Conservation (phyloP, 2,888 invertebrate genomes). For the Cheiracanthium punctorium region DNA sequence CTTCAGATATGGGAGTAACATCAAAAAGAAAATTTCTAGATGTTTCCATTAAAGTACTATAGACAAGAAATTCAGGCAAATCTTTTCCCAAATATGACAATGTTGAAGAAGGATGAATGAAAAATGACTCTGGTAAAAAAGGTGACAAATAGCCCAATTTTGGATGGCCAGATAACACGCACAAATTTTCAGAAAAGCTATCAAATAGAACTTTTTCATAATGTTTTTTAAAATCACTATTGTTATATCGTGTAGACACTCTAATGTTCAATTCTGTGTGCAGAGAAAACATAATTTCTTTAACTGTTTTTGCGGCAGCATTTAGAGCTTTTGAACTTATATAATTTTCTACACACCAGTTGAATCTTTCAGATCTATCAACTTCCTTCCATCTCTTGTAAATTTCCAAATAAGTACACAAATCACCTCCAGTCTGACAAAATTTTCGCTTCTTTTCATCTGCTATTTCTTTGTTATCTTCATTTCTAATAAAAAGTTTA, state of each 20-base stretch:
- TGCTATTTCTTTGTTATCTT: slow-evolving; percentile 73
- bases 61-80: slow-evolving; percentile 48
- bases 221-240: slow-evolving; percentile 26
- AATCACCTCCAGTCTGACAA: slow-evolving; percentile 74
- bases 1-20: slow-evolving; percentile 52
- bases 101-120: slow-evolving; percentile 64
- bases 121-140: slow-evolving; percentile 39
- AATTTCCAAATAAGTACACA: slow-evolving; percentile 73
- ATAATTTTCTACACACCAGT: slow-evolving; percentile 74
- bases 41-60: slow-evolving; percentile 49
- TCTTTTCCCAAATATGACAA: slow-evolving; percentile 37
- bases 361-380: slow-evolving; percentile 72
- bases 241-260: slow-evolving; percentile 34
- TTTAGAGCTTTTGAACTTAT: slow-evolving; percentile 75
- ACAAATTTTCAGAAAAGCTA: slow-evolving; percentile 60
- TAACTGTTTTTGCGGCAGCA: slow-evolving; percentile 65
- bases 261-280: slow-evolving; percentile 25
- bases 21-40: slow-evolving; percentile 52
- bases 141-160: slow-evolving; percentile 62
- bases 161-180: slow-evolving; percentile 62
- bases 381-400: slow-evolving; percentile 72
- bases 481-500: slow-evolving; percentile 74
- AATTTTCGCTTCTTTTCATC: slow-evolving; percentile 73
- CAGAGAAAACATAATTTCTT: slow-evolving; percentile 55
- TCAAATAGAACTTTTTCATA: slow-evolving; percentile 53